Evolutionary conservation across 1,140 invertebrate species (phyloP).

Genomic region (Conopomorpha cramerella): DNA sequence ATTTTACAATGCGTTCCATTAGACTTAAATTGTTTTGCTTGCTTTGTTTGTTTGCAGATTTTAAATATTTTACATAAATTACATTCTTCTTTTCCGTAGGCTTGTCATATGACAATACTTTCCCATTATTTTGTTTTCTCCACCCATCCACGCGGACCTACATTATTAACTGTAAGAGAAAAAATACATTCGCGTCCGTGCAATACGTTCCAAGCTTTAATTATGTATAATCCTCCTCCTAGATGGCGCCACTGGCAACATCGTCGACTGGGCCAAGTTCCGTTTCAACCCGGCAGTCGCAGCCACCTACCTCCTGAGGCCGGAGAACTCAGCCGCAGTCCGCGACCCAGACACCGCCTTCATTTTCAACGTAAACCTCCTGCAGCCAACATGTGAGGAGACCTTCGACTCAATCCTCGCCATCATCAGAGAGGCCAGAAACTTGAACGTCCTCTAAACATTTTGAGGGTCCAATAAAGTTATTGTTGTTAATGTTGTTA

Average conservation of each 20-base stretch:
- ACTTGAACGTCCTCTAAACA: slow-evolving; percentile 24
- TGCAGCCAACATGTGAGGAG: slow-evolving; percentile 70
- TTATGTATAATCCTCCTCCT: slow-evolving; percentile 4
- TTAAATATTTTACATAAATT: no score
- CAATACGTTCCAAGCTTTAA: no score
- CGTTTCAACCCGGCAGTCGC: slow-evolving; percentile 60
- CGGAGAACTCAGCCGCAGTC: slow-evolving; percentile 72
- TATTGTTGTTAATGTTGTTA: neutral
- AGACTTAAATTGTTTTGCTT: no score
- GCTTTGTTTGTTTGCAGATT: no score
- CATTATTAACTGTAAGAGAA: no score
- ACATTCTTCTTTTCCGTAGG: no score
- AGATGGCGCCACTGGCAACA: slow-evolving; percentile 41
- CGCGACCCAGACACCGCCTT: slow-evolving; percentile 67
- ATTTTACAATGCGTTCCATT: no score
- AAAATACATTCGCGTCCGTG: no score
- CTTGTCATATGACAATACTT: no score
- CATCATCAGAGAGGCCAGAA: slow-evolving; percentile 55
- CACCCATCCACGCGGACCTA: no score
- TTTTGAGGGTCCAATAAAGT: neutral
- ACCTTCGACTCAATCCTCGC: slow-evolving; percentile 64
- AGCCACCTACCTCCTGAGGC: slow-evolving; percentile 65
- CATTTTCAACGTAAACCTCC: no score
- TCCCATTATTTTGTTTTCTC: no score
- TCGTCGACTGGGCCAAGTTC: slow-evolving; percentile 64